Percentiles rank a stretch among this genome's conserved stretches.
Conservation (phyloP, 2,797 vertebrate species). For the Pachyuromys duprasi region DNA sequence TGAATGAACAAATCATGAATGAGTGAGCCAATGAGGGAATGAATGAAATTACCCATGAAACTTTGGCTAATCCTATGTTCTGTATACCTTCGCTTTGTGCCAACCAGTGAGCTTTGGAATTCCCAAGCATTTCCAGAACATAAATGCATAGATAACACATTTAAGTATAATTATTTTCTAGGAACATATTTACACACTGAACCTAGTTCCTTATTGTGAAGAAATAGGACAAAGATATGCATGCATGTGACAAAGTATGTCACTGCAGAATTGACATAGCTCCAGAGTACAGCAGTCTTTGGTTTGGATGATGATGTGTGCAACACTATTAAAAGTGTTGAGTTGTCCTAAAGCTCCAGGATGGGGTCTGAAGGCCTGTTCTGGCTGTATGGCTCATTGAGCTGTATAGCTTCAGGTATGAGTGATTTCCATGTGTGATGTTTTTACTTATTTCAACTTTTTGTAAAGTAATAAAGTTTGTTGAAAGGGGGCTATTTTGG, state of each 20-base stretch:
- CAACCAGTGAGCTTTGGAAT: background rate
- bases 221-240: too few relatives aligned
- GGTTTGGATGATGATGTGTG: background rate
- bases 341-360: background rate
- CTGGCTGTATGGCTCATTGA: background rate
- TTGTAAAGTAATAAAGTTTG: background rate
- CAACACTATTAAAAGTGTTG: background rate
- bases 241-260: background rate
- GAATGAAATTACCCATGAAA: background rate
- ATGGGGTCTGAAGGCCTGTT: background rate
- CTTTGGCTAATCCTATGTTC: background rate
- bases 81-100: background rate
- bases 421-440: background rate
- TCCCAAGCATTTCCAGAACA: background rate
- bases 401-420: background rate
- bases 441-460: background rate
- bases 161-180: conserved; percentile 28
- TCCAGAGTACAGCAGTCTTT: background rate
- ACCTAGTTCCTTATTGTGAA: background rate
- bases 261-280: background rate
- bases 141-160: background rate
- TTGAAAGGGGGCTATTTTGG: background rate
- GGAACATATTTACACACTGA: background rate
- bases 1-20: background rate
- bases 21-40: background rate